Base-by-base conservation (phyloP, 1,140 invertebrate species). In the Drosophila pseudoananassae region DNA sequence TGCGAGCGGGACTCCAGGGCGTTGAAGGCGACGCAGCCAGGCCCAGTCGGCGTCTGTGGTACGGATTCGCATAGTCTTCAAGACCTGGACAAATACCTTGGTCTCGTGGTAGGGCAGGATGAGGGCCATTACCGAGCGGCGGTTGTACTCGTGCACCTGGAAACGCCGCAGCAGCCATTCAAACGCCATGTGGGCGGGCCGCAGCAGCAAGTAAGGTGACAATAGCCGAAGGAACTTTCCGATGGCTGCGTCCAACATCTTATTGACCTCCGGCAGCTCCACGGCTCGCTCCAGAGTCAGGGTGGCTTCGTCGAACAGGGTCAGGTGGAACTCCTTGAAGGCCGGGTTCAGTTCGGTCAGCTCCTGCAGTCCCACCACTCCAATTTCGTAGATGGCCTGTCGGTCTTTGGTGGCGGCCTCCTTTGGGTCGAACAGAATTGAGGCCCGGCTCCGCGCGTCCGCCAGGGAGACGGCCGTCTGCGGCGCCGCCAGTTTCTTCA, bases 161-260 rank as follows among this genome's bases (percentile, higher is more conserved):
- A 96, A 99, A 80, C 98, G 95, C 68, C 96, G 94, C 49, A 99
- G 94, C 2, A 99, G 93, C 98, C 98, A 99, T 94, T 99, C 98
- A 23, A 99, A 91, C 17, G 96, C 95, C 93, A 98, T 97, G 59
- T 98, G 97, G 8, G 97, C 94, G 10, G 96, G 94, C 87, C 95
- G 96, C 0, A 98, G 91, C 33, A 97, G 91, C 78, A 99, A 95
- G 91, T 98, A 98, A 4, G 98, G 98, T 1, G 97, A 97, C 8
- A 98, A 74, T 36, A 95, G 92, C 36, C 96, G 91, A 0, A 99
- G 91, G 92, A 98, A 99, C 61, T 95, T 95, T 51, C 94, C 93
- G n/a, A 99, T 96, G 8, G 93, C 93, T 40, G 93, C 91, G 92
- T 98, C 93, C 15, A 99, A 92, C 84, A 95, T 94, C 56, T 95